phyloP scores from a whole-genome alignment of 2,888 invertebrate genomes.

The Himalopsyche kuldschensis region DNA sequence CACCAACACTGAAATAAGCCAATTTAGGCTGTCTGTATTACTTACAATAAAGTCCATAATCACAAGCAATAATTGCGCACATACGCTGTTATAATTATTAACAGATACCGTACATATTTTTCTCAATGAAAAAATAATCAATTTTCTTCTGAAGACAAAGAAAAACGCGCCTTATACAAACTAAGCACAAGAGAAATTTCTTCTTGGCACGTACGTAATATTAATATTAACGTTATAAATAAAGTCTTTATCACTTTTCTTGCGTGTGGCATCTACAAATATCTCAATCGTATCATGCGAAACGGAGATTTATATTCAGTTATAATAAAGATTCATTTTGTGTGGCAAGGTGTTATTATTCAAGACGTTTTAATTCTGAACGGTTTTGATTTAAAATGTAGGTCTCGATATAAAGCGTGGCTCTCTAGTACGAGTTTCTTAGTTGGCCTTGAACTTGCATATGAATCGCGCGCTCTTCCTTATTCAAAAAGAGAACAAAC shows the following conservation, averaged over 20 bases:
- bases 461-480: slow-evolving; percentile 5
- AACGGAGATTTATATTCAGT: neutral
- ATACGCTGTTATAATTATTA: neutral
- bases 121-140: neutral
- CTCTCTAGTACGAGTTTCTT: slow-evolving; percentile 3
- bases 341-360: neutral
- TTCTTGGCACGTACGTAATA: neutral
- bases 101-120: neutral
- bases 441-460: slow-evolving; percentile 34
- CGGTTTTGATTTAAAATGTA: neutral
- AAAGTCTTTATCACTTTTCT: neutral
- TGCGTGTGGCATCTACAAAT: neutral
- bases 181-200: neutral
- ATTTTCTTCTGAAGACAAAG: neutral
- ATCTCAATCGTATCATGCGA: neutral
- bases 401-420: slow-evolving; percentile 8
- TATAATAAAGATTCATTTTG: neutral
- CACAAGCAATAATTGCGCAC: neutral
- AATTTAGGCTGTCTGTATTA: neutral
- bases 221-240: neutral
- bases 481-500: neutral
- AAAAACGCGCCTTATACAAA: neutral
- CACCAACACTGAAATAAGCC: neutral
- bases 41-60: neutral
- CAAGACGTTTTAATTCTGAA: neutral